phyloP scores from a whole-genome alignment of 2,888 invertebrate species.

The Scaeva pyrastri region DNA sequence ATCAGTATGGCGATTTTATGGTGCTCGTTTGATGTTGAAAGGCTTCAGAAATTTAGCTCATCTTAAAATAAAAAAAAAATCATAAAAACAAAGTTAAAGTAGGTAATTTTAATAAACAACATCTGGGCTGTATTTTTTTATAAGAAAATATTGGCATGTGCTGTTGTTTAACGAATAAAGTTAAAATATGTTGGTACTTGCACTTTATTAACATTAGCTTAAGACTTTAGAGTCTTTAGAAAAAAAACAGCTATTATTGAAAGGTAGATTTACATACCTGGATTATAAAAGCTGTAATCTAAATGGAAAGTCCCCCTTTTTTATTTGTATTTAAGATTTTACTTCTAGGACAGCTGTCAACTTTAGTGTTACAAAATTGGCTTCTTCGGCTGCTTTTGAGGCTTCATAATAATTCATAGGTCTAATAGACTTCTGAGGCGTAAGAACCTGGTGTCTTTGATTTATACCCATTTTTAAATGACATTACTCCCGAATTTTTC shows the following conservation, averaged over 20 bases:
- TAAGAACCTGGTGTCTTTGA: slow-evolving; percentile 10
- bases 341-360: neutral
- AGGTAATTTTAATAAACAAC: neutral
- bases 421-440: neutral
- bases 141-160: slow-evolving; percentile 32
- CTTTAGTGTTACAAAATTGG: neutral
- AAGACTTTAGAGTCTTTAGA: too few species aligned
- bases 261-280: too few species aligned
- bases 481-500: slow-evolving; percentile 1
- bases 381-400: neutral
- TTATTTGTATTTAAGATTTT: neutral
- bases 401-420: slow-evolving; percentile 4
- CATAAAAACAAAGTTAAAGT: neutral
- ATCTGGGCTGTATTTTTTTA: neutral
- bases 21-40: neutral
- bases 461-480: neutral
- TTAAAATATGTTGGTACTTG: too few species aligned
- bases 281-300: neutral
- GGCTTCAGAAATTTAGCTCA: neutral
- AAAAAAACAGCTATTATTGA: too few species aligned
- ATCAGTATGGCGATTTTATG: neutral
- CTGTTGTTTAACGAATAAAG: slow-evolving; percentile 1
- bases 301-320: neutral
- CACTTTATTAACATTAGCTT: too few species aligned
- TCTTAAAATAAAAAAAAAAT: neutral